Conservation (phyloP, 1,140 invertebrate species). For the Bathynomus jamesi region DNA sequence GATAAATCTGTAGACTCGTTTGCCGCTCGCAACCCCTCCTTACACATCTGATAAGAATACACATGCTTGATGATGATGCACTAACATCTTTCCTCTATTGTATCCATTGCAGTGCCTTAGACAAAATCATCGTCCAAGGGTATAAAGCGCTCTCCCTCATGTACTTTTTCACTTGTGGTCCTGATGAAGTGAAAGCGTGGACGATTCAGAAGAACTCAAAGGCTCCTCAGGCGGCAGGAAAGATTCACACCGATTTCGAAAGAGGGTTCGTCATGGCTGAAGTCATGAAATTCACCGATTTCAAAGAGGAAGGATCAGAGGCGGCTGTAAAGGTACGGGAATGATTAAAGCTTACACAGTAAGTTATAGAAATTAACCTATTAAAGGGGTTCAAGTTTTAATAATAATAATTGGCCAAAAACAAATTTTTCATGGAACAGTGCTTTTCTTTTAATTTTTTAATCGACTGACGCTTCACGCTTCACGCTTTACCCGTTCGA, state of each 20-base stretch:
- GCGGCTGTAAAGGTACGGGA: conserved; percentile 65
- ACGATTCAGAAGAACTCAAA: conserved; percentile 97
- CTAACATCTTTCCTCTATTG: background rate
- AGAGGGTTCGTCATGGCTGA: conserved; percentile 99
- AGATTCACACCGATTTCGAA: conserved; percentile 98
- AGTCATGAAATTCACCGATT: conserved; percentile 97
- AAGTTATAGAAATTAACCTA: background rate
- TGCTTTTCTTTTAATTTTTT: no score
- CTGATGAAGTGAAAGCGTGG: conserved; percentile 99
- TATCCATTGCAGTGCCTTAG: conserved; percentile 61
- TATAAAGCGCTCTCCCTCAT: conserved; percentile 91
- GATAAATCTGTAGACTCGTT: no score
- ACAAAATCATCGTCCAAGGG: conserved; percentile 95
- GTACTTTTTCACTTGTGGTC: conserved; percentile 94
- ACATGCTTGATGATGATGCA: background rate
- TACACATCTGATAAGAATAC: no score
- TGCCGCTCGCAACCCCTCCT: no score
- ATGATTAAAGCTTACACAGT: background rate
- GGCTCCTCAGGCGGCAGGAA: conserved; percentile 94
- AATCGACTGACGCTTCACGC: no score
- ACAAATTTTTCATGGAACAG: no score
- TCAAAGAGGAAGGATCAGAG: conserved; percentile 92
- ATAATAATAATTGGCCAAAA: no score
- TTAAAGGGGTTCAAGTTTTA: no score
- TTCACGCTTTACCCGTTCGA: no score